Base-by-base conservation (phyloP, 2,797 vertebrate species). In the Eospalax fontanierii region DNA sequence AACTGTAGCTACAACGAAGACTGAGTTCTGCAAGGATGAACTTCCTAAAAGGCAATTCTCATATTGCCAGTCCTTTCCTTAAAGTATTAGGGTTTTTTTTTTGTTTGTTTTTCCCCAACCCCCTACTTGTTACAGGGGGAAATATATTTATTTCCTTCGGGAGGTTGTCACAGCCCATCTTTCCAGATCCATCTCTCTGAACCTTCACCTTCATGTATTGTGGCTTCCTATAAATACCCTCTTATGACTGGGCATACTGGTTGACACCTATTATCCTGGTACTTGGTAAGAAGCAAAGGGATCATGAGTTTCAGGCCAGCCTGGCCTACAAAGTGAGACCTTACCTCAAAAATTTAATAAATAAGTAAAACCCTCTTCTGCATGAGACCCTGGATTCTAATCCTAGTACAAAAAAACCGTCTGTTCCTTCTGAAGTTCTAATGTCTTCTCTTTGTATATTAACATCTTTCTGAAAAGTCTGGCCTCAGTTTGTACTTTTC, bases 1-100 rank as follows among this genome's bases (percentile, higher is more conserved):
- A 75, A 59, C 78, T 0, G 35, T 28, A 19, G 14, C 50, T 73
- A 12, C 24, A 1, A 9, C 7, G 61, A 68, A 93, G 33, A 81
- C 50, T 54, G 50, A 54, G 50, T 54, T 73, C 75, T 74, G 4
- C 83, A 63, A 94, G 33, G 63, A 21, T 6, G 70, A 93, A 59
- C 80, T 91, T 83, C 66, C 40, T 68, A 59, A 90, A 90, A 91
- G 71, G 46, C 16, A 43, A 1, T 82, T 89, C 59, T 94, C 22
- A 66, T 2, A 0, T 12, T 59, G 50, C 46, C 11, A 38, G n/a
- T 21, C 15, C 21, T 40, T 43, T 88, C 38, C 66, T 90, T 40
- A 76, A 63, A 92, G 50, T 5, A 35, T 50, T 38, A 30, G 61
- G 18, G 9, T 81, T 80, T 38, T 4, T 26, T 65, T 65, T 2